Base-by-base conservation (phyloP, 2,797 vertebrate genomes). In the Perodicticus potto region DNA sequence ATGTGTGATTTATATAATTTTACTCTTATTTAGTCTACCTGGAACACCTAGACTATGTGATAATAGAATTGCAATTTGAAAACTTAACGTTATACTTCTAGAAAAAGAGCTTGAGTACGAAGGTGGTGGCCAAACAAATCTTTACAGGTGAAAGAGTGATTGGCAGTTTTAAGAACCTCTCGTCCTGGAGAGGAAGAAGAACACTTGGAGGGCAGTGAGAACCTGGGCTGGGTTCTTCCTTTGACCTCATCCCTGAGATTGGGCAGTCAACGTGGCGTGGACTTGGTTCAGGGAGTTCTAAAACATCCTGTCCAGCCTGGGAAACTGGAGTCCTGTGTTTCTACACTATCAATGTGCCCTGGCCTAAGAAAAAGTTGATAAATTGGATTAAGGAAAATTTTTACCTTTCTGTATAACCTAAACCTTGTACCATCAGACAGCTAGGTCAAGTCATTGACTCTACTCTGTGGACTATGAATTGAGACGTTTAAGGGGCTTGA, bases 331-430 rank as follows among this genome's bases (percentile, higher is more conserved):
- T 4, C 77, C n/a, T 76, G 17, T 16, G 19, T 77, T 88, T 55
- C 23, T 74, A 25, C 4, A n/a, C 29, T 43, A 70, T 7, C 80
- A 49, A 43, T 5, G 27, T 1, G 1, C 19, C 43, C 32, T 9
- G 19, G 57, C 61, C 16, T 74, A 19, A 43, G 10, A 55, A 81
- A 80, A 90, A 45, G 34, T 0, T 27, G 70, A 32, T 74, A 96
- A 74, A 84, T 81, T 77, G 85, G 37, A 55, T 57, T 10, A 20
- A 49, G 91, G 43, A 27, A 94, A 86, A 57, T 78, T 94, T 83
- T 86, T 63, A 22, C 22, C 5, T 70, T 57, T 34, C 0, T 37
- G 7, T 89, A 19, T 91, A 87, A 78, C 57, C 37, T 87, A 45
- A 84, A 69, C 22, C 32, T 61, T 59, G 43, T 1, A 7, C 8